These are phyloP conservation scores for Parnassius apollo DNA, from an alignment of 2,888 invertebrate genomes.

Conservation along the genomic window DNA sequence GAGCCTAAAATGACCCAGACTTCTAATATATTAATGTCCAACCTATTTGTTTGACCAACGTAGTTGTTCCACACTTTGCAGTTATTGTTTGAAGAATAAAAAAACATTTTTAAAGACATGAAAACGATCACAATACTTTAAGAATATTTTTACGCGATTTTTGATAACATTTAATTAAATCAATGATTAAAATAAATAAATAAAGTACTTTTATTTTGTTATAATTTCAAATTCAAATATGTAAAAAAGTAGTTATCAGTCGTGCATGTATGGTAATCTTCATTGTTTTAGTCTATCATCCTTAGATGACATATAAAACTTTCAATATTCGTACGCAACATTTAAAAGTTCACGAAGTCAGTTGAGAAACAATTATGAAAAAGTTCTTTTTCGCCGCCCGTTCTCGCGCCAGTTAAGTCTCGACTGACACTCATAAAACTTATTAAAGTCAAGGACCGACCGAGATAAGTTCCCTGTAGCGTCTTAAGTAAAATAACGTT, in stretches of 20 bases:
- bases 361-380: slow-evolving; percentile 79
- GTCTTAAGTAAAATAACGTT: slow-evolving; percentile 80
- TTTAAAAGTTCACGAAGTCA: slow-evolving; percentile 54
- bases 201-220: too few relatives aligned
- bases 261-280: slow-evolving; percentile 16
- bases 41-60: slow-evolving; percentile 68
- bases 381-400: slow-evolving; percentile 74
- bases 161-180: too few relatives aligned
- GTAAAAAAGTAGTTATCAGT: too few relatives aligned
- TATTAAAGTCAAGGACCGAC: slow-evolving; percentile 81
- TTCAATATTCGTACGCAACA: slow-evolving; percentile 71
- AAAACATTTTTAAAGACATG: too few relatives aligned
- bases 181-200: too few relatives aligned
- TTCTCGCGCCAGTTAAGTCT: slow-evolving; percentile 77
- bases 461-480: slow-evolving; percentile 76
- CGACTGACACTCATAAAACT: slow-evolving; percentile 80
- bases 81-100: slow-evolving; percentile 7
- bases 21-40: slow-evolving; percentile 49
- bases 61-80: slow-evolving; percentile 11
- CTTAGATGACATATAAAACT: slow-evolving; percentile 45
- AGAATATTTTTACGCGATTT: too few relatives aligned
- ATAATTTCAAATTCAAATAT: too few relatives aligned
- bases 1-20: slow-evolving; percentile 68
- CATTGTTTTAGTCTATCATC: not conserved
- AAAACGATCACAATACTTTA: too few relatives aligned